phyloP scores from a whole-genome alignment of 2,888 invertebrate genomes.

The Drosophila mettleri region DNA sequence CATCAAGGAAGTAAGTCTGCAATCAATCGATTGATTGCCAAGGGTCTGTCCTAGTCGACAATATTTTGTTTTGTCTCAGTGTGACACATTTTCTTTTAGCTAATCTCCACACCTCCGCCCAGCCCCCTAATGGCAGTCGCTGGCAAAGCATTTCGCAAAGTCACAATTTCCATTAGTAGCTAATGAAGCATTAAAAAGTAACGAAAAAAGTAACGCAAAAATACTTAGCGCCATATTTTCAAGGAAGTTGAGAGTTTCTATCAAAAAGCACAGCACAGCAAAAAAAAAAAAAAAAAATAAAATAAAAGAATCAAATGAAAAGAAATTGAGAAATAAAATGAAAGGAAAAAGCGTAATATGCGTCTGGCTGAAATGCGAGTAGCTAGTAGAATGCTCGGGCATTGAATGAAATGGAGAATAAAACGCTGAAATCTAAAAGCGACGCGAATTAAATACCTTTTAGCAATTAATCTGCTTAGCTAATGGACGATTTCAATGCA shows the following conservation, averaged over 20 bases:
- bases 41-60: not conserved
- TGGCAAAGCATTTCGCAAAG: slow-evolving; percentile 42
- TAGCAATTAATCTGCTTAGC: slow-evolving; percentile 84
- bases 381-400: slow-evolving; percentile 8
- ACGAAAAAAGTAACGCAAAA: slow-evolving; percentile 53
- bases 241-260: slow-evolving; percentile 55
- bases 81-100: not conserved
- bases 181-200: slow-evolving; percentile 81
- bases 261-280: slow-evolving; percentile 53
- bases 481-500: slow-evolving; percentile 81
- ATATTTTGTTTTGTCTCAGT: slow-evolving; percentile 2
- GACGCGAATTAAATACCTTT: slow-evolving; percentile 83
- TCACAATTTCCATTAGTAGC: slow-evolving; percentile 77
- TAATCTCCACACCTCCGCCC: not conserved
- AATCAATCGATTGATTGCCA: not conserved
- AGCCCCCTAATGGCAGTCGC: slow-evolving; percentile 3
- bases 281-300: slow-evolving; percentile 31
- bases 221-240: slow-evolving; percentile 74
- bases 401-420: slow-evolving; percentile 38
- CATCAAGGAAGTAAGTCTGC: not conserved
- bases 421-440: slow-evolving; percentile 71
- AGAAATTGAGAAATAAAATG: slow-evolving; percentile 61
- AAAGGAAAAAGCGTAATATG: slow-evolving; percentile 53
- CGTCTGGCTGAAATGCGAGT: slow-evolving; percentile 47
- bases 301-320: slow-evolving; percentile 40